Base-by-base conservation (phyloP, 2,113 vertebrate species). In the Nannobrachium achirus region DNA sequence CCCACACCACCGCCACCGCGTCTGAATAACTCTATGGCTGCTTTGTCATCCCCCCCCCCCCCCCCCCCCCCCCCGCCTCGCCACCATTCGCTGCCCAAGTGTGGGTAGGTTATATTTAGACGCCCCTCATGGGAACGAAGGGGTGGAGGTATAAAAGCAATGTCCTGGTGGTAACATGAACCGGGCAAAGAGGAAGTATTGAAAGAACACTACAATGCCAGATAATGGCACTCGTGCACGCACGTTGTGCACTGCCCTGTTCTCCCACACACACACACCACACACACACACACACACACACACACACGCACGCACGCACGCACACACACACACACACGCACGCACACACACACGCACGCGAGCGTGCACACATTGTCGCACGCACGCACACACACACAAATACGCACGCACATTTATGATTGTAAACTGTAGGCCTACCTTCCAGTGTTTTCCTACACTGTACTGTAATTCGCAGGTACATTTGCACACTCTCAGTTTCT, bases 81-180 rank as follows among this genome's bases (percentile, higher is more conserved):
- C 18, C 15, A 4, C 18, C 40, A 40, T 3, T 16, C 3, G 42
- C 53, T 18, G 16, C 63, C 14, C 11, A 44, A 11, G 45, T 55
- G 16, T 20, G 49, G 49, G n/a, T 14, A 40, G 46, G 48, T 3
- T 53, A 59, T 18, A 59, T 41, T 16, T 44, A 59, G 56, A 33
- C 8, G n/a, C 9, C 56, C 14, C 13, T n/a, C 9, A 20, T 18
- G 39, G 39, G 8, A 42, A 16, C n/a, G 1, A 18, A 58, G 56
- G 56, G 39, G 6, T 39, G 11, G 56, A 59, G 56, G 40, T 42
- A 44, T 33, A 33, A 33, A n/a, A 11, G 66, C 10, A 41, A 16
- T 7, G 10, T 41, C 13, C 42, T 67, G 55, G 66, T 67, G 55
- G 66, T n/a, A 50, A 39, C 25, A 56, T 7, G 42, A 48, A 14